phyloP scores from a whole-genome alignment of 2,888 invertebrate genomes.

The Opisthograptis luteolata region DNA sequence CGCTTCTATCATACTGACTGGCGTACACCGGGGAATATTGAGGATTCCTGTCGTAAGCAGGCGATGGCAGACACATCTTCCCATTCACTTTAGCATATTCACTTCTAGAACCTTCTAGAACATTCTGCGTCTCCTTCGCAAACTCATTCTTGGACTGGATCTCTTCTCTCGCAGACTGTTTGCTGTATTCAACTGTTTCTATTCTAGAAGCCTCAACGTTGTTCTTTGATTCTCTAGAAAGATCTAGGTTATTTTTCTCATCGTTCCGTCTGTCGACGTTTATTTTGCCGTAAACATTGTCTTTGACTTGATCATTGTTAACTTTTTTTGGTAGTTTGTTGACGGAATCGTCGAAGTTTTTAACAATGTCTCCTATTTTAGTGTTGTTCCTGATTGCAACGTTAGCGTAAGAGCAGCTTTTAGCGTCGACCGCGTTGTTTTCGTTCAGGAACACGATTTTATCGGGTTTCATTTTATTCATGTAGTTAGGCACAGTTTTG shows the following conservation, averaged over 20 bases:
- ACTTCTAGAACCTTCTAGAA: slow-evolving; percentile 23
- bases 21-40: slow-evolving; percentile 74
- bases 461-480: slow-evolving; percentile 79
- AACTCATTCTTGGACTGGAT: slow-evolving; percentile 6
- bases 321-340: slow-evolving; percentile 69
- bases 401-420: slow-evolving; percentile 71
- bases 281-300: slow-evolving; percentile 74
- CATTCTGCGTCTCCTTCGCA: slow-evolving; percentile 9
- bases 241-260: slow-evolving; percentile 25
- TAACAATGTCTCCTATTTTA: slow-evolving; percentile 76
- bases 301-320: slow-evolving; percentile 70
- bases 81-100: slow-evolving; percentile 46
- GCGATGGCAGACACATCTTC: slow-evolving; percentile 49
- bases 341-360: slow-evolving; percentile 80
- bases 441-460: slow-evolving; percentile 45
- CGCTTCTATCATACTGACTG: slow-evolving; percentile 64
- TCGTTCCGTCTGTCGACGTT: slow-evolving; percentile 50
- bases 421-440: slow-evolving; percentile 67
- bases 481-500: slow-evolving; percentile 84
- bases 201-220: slow-evolving; percentile 17
- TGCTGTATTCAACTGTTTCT: slow-evolving; percentile 9
- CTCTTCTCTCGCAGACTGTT: slow-evolving; percentile 1
- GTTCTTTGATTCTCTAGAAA: slow-evolving; percentile 15
- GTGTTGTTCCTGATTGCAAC: slow-evolving; percentile 72
- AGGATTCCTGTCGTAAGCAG: slow-evolving; percentile 69